Evolutionary conservation across 2,888 invertebrate genomes (phyloP), one percentile per base, ranked within the genome.

Genomic region (Phyllotreta cruciferae): DNA sequence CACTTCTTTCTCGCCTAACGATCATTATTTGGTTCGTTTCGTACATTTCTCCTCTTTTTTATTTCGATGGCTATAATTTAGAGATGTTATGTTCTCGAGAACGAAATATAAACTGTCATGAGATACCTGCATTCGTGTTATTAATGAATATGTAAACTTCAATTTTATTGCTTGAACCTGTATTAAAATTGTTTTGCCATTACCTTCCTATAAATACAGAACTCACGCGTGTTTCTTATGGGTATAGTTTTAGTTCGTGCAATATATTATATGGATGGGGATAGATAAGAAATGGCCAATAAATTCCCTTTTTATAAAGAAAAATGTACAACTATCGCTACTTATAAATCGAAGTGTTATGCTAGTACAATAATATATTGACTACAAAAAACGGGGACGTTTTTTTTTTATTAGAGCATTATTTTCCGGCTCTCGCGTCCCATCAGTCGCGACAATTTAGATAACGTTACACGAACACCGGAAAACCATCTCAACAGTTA

Each of bases 401-500:
- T 42, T 35, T 41, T 42, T 13, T 55, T 42, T 42, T 10, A 41
- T 13, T 9, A 55, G 44, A 55, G 11, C 41, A 42, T 24, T 41
- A 42, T 55, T 55, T 10, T 42, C 10, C 44, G 24, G 14, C 55
- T 55, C 10, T 7, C 39, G 42, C 36, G 34, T 55, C 55, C 10
- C 24, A 42, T 55, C 55, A 55, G 44, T 55, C 6, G 41, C 53
- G 11, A 44, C 41, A 55, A 44, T 44, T 42, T 44, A 42, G 44
- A 42, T 44, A 44, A 42, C 10, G 35, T 35, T 42, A 36, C 14
- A 38, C 47, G 34, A 41, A 41, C 10, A 41, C 39, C 49, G 50
- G 50, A 58, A 49, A 56, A 49, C 11, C 11, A 34, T 36, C 11
- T 49, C 49, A 35, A 58, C 11, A 34, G 52, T 52, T 50, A 56